Base-by-base conservation (phyloP, 2,113 vertebrate species). In the Eurypyga helias region DNA sequence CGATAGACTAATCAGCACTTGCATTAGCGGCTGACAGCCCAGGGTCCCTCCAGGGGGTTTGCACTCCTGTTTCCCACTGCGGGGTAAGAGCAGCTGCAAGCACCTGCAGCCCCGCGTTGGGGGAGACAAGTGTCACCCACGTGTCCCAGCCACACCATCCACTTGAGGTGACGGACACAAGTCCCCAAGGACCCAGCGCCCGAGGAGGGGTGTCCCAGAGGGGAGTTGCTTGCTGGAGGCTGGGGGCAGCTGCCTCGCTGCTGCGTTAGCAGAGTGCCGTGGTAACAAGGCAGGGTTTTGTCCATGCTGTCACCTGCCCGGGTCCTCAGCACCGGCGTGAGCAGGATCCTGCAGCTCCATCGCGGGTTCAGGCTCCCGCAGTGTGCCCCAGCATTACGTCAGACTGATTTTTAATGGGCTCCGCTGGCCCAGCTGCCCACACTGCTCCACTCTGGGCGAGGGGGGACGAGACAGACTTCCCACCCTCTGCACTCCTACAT, bases 301-400 rank as follows among this genome's bases (percentile, higher is more conserved):
- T 46, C 36, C 31, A 49, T 21, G 1, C 1, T 36, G 18, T 49
- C 60, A 82, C 73, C 55, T 57, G 51, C 17, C 41, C 13, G 2
- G 4, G 34, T 51, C 49, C 49, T 48, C 69, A 72, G n/a, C 2
- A 1, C 25, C 6, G 1, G 31, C 2, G 2, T 45, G 43, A 83
- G 36, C 3, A 2, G 54, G 24, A 4, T 2, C 16, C 33, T 0
- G 0, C 43, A 84, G 28, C 67, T 11, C 38, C 2, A 0, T 28
- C 55, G 75, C 61, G 28, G 43, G 52, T 93, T 64, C 57, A 54
- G 48, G 36, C 36, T 94, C 61, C 48, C 6, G 2, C 4, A 7
- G 31, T 0, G 0, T 41, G 43, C 2, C 69, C 26, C 46, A 43
- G 61, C 48, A 72, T 83, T 54, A 86, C 6, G 0, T 89, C 91